These are phyloP conservation scores for Cacoxenus indagator DNA, from an alignment of 2,888 invertebrate species.

Conservation along the genomic window DNA sequence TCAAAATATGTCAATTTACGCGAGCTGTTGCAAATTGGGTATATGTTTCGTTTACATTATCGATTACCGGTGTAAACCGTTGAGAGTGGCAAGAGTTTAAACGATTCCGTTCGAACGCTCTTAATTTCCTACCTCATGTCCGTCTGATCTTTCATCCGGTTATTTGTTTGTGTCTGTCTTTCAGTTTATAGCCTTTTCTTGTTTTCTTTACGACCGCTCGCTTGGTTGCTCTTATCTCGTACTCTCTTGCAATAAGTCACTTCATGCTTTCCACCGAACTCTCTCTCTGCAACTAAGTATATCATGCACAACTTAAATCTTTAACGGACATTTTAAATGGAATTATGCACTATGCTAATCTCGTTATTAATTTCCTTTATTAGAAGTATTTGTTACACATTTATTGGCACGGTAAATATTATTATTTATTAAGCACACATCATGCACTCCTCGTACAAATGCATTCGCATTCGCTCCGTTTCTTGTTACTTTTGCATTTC, in stretches of 20 bases:
- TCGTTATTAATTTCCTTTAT: neutral
- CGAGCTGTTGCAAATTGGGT: no score
- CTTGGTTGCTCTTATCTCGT: no score
- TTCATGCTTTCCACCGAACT: neutral
- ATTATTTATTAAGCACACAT: conserved; percentile 38
- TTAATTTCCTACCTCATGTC: neutral
- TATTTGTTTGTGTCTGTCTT: neutral
- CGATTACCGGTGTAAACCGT: conserved; percentile 18
- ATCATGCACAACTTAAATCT: neutral
- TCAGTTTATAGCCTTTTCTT: neutral
- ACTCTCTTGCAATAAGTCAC: no score
- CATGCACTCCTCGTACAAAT: conserved; percentile 29
- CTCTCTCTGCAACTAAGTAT: neutral
- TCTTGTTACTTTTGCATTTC: conserved; percentile 47
- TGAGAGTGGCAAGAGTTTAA: conserved; percentile 10
- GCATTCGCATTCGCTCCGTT: conserved; percentile 24
- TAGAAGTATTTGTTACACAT: neutral
- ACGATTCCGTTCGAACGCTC: neutral
- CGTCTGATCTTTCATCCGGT: neutral
- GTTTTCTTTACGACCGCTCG: neutral
- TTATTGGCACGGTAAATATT: conserved; percentile 47
- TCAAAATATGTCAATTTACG: no score
- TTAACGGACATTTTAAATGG: conserved; percentile 15
- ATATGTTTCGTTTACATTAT: no score
- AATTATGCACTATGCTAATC: neutral